Evolutionary conservation across 2,797 vertebrate genomes (phyloP), one percentile per base, ranked within the genome.

Genomic region (Gambelia wislizenii): DNA sequence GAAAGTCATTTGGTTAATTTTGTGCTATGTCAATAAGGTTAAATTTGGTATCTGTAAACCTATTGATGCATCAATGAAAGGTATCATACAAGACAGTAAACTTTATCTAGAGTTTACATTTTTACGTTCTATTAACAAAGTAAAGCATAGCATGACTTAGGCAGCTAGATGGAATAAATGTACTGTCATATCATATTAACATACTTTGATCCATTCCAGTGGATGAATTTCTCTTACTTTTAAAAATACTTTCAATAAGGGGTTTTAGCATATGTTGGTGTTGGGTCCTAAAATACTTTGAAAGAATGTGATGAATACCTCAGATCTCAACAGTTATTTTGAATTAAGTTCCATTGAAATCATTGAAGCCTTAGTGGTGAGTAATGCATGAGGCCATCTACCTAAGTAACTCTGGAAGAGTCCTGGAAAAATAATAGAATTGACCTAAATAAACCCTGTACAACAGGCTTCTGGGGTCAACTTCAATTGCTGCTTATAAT

Each of bases 161-260:
- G 77, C 85, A 95, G 78, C 81, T 72, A 70, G 44, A 67, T 25
- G 88, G 89, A 61, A 59, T 30, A 33, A 83, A 20, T 78, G 52
- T 47, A 59, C 9, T 69, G 14, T 82, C 56, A 72, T 79, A 54
- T 4, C 76, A 81, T 84, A n/a, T 44, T 61, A 64, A 20, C 30
- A 86, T 86, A 59, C 74, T 72, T 0, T 36, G 87, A 72, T 84
- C 67, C 75, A 89, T 94, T 93, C 93, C 89, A 83, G 7, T 69
- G 33, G 49, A 5, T 78, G 70, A 88, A 87, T 36, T 6, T 27
- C 27, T 89, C 33, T 47, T 76, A 27, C 0, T 69, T 80, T 87
- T 77, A 44, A 69, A 85, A 83, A 49, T 8, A 76, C 76, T 83
- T 88, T 77, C n/a, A 81, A 67, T 70, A 67, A 86, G n/a, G 39